Evolutionary conservation across 2,888 invertebrate genomes (phyloP), one percentile per base, ranked within the genome.

Genomic region (Acrobasis suavella): DNA sequence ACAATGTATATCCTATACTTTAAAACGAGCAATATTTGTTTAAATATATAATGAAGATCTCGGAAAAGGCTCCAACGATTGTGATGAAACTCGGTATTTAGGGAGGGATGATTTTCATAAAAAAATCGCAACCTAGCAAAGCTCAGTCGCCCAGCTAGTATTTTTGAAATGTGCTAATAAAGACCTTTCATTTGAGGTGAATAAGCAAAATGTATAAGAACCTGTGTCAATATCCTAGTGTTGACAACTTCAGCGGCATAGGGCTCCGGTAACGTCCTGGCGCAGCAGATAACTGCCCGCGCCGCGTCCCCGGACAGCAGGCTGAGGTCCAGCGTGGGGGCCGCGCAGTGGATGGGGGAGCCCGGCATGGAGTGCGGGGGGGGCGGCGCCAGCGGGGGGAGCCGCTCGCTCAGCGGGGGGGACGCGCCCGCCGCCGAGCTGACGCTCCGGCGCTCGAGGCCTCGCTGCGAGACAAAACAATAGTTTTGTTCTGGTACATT

Each of bases 331-430:
- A 91, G 70, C 0, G 84, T 69, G 0, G 78, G 68, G 3, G 67
- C 71, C 2, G 73, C 78, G 32, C 69, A 68, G 74, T 86, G 87
- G 67, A 79, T 82, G 0, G 88, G 88, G 0, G 87, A 88, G 0
- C 85, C 93, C 64, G 95, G 93, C 73, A 94, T 93, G 56, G 95
- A 95, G 32, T 32, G 32, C 8, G 32, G 2, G 70, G 94, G 89
- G 56, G 89, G 90, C 14, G 93, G 82, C 1, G 83, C 78, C 68
- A 83, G 84, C 5, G 80, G 72, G 0, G 70, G 68, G 7, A 32
- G 32, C 5, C 32, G 32, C 32, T 32, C 32, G 32, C 32, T 6
- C 17, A 69, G 88, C 63, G 81, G 93, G 65, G 82, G 93, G 72
- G 83, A 93, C 51, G 79, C 85, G 0, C 82, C 85, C 9, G 81